Percentiles rank a stretch among this genome's conserved stretches.
These are phyloP conservation scores for Endotricha flammealis DNA, from an alignment of 2,888 invertebrate genomes.

Conservation along the genomic window DNA sequence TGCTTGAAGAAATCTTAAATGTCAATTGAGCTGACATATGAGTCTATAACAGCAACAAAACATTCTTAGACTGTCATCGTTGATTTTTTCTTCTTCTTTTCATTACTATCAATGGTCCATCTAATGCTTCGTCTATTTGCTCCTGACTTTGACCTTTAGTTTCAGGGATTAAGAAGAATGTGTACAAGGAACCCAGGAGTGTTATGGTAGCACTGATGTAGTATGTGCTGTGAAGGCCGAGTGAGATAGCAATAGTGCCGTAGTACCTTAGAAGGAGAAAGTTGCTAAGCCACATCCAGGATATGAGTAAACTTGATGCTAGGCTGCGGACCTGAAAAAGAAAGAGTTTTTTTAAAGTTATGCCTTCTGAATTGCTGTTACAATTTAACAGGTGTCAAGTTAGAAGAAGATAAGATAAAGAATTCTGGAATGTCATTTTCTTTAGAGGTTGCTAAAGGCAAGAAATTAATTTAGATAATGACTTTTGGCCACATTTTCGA, in stretches of 20 bases:
- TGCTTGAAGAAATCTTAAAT: too few species aligned
- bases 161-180: conserved; percentile 51
- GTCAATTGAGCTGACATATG: too few species aligned
- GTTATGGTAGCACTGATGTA: conserved; percentile 61
- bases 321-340: conserved; percentile 55
- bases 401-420: too few species aligned
- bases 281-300: conserved; percentile 69
- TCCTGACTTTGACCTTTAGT: conserved; percentile 58
- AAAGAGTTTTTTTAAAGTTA: too few species aligned
- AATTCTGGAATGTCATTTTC: too few species aligned
- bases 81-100: conserved; percentile 37
- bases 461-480: too few species aligned
- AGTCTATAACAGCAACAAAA: conserved; percentile 31
- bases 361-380: too few species aligned
- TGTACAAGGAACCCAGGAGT: conserved; percentile 55
- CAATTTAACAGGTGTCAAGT: too few species aligned
- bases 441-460: too few species aligned
- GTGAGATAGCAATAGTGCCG: conserved; percentile 46
- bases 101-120: conserved; percentile 47
- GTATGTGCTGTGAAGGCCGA: conserved; percentile 63
- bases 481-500: too few species aligned
- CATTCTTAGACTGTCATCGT: conserved; percentile 48
- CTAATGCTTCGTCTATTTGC: conserved; percentile 51
- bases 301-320: conserved; percentile 64
- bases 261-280: conserved; percentile 67